Conservation (phyloP, 2,888 invertebrate genomes). For the Phania funesta region DNA sequence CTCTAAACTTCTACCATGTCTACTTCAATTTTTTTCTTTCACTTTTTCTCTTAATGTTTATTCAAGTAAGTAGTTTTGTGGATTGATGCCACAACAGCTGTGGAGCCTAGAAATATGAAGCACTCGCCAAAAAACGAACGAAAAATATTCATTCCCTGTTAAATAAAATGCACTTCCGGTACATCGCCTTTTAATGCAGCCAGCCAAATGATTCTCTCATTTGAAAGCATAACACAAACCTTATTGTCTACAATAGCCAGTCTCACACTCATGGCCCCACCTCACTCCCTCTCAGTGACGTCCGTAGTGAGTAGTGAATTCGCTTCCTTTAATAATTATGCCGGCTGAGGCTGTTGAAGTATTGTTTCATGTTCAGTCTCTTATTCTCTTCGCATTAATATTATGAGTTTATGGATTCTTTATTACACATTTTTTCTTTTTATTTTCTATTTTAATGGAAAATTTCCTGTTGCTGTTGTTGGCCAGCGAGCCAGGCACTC, state of each 20-base stretch:
- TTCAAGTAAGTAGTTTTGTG: conserved; percentile 45
- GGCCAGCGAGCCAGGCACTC: conserved; percentile 23
- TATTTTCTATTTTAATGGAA: conserved; percentile 47
- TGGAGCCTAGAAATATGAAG: conserved; percentile 16
- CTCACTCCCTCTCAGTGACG: not conserved
- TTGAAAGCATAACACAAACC: conserved; percentile 11
- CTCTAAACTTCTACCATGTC: not conserved
- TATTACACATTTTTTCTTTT: not conserved
- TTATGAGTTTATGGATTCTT: conserved; percentile 53
- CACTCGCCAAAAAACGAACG: not conserved
- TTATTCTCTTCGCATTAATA: conserved; percentile 42
- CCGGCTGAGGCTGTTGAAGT: conserved; percentile 39
- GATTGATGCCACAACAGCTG: conserved; percentile 31
- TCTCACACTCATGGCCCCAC: not conserved
- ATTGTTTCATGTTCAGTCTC: conserved; percentile 45
- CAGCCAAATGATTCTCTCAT: conserved; percentile 8
- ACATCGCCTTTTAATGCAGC: conserved; percentile 55
- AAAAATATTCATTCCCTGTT: conserved; percentile 33
- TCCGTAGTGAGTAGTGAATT: conserved; percentile 8
- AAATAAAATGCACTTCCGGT: conserved; percentile 65
- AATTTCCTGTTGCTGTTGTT: conserved; percentile 61
- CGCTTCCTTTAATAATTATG: conserved; percentile 51
- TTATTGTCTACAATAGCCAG: conserved; percentile 11
- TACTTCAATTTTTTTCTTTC: not conserved
- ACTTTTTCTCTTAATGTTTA: conserved; percentile 14